A percentile compares a stretch with the other conserved stretches of the same genome.
Conservation (phyloP, 2,888 invertebrate genomes). For the Sthenelais limicola region DNA sequence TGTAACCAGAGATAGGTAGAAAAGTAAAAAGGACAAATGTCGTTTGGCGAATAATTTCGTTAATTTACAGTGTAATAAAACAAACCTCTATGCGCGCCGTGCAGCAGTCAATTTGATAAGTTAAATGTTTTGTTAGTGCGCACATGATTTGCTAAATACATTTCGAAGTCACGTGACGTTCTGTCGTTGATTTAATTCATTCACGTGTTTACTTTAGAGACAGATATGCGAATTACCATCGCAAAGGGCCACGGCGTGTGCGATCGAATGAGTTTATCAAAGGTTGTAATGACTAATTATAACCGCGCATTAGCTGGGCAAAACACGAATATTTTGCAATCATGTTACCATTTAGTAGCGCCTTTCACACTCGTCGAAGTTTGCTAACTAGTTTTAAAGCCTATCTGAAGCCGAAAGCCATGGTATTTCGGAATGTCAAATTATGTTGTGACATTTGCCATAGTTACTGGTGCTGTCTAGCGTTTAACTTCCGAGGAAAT, state of each 20-base stretch:
- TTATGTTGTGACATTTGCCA: no score
- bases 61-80: conserved; percentile 18
- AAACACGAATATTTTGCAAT: conserved; percentile 4
- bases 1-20: conserved; percentile 22
- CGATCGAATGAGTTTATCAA: conserved; percentile 4
- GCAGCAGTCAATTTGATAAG: conserved; percentile 5
- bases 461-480: no score
- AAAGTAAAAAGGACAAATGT: background rate
- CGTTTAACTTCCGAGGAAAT: no score
- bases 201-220: conserved; percentile 7
- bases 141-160: conserved; percentile 14
- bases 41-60: conserved; percentile 24
- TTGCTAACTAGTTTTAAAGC: conserved; percentile 9
- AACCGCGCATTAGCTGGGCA: background rate
- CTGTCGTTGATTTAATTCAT: conserved; percentile 2
- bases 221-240: background rate
- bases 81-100: background rate
- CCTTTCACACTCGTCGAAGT: background rate
- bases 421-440: no score
- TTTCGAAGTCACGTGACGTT: background rate
- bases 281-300: conserved; percentile 3
- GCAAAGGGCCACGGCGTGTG: background rate
- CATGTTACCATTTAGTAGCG: background rate
- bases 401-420: no score
- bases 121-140: background rate